Evolutionary conservation across 2,113 vertebrate species (phyloP), one percentile per base, ranked within the genome.

Genomic region (Sisor rabdophorus): DNA sequence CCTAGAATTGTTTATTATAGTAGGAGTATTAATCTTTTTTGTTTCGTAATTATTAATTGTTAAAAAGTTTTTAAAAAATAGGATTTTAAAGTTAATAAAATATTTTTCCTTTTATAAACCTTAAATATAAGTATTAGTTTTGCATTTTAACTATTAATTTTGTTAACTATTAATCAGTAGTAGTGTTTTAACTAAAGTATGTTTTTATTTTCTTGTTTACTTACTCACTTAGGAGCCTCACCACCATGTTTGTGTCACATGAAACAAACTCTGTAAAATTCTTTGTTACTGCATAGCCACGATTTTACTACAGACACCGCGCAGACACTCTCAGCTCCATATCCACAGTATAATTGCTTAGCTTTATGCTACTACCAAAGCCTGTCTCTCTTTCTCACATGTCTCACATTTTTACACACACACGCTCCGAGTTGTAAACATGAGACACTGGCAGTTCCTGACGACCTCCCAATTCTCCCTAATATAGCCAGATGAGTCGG

Each of bases 391-490:
- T 40, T 26, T 50, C 40, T 2, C 19, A 16, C 40, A 24, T 30
- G 5, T 19, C 20, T 40, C 61, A 40, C 61, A 47, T 32, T 44
- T 20, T 44, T 32, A 47, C 32, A 24, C 36, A 44, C 20, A 67
- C 63, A 67, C 61, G 22, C 61, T 20, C 58, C 24, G 63, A 17
- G 24, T 70, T 52, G 56, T 60, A 59, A 79, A 52, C 53, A 40
- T 67, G 59, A 67, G 71, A 73, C 69, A 48, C 32, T 58, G 74
- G 74, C 68, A 59, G 32, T 48, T 68, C 44, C 19, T 67, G 52
- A 47, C 69, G 81, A 75, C 72, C 80, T 73, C 77, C 85, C 81
- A 79, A 85, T 88, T 88, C 77, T 83, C 79, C 79, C 68, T 78
- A 81, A 85, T 75, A 86, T 78, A 83, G 76, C 73, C 32, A 3